Evolutionary conservation across 2,113 vertebrate species (phyloP).

Genomic region (Lophius piscatorius): DNA sequence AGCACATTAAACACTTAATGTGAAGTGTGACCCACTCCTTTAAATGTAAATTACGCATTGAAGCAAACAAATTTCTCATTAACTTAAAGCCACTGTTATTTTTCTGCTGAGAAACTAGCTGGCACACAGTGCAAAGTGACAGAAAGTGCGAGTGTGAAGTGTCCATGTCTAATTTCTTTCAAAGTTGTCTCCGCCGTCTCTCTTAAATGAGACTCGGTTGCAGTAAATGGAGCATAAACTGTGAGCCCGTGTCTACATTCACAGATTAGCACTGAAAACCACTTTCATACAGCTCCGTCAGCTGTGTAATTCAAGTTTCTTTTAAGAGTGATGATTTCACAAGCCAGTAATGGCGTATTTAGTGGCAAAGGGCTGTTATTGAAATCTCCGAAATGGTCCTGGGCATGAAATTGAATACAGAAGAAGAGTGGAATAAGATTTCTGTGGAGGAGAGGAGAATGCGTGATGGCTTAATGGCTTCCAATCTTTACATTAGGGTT

Average conservation of each 20-base stretch:
- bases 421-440: conserved; percentile 39
- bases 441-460: conserved; percentile 4
- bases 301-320: conserved; percentile 75
- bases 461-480: conserved; percentile 1
- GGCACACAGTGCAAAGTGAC: not conserved
- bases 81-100: not conserved
- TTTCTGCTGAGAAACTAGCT: not conserved
- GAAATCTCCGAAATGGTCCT: conserved; percentile 62
- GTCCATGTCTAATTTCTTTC: conserved; percentile 36
- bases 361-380: conserved; percentile 60
- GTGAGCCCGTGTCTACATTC: conserved; percentile 57
- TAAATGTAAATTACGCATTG: conserved; percentile 11
- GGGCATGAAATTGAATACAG: conserved; percentile 75
- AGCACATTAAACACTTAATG: too few species aligned
- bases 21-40: too few species aligned
- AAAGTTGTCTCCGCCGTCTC: conserved; percentile 30
- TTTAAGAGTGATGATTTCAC: conserved; percentile 68
- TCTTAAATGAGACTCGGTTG: conserved; percentile 56
- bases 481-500: conserved; percentile 39
- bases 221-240: conserved; percentile 68
- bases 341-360: conserved; percentile 70
- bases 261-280: conserved; percentile 65
- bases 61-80: conserved; percentile 7
- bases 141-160: conserved; percentile 7
- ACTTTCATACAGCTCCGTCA: conserved; percentile 62